Evolutionary conservation across 2,888 invertebrate species (phyloP).

Genomic region (Eristalinus sepulchralis): DNA sequence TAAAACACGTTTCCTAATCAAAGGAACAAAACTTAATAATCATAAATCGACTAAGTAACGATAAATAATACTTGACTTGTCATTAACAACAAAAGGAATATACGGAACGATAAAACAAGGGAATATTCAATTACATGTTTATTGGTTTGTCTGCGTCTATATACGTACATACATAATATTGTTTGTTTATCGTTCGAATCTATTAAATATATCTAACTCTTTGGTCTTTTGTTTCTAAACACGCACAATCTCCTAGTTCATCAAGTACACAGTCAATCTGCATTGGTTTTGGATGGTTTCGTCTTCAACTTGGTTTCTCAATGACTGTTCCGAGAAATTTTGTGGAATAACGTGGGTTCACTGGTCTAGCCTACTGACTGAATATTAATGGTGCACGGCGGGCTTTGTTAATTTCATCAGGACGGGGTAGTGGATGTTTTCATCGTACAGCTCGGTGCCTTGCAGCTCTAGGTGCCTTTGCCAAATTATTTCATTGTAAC

Average conservation of each 20-base stretch:
- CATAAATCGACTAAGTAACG: slow-evolving; percentile 48
- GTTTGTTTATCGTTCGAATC: slow-evolving; percentile 50
- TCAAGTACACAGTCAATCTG: slow-evolving; percentile 58
- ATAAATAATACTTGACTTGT: slow-evolving; percentile 67
- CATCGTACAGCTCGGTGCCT: slow-evolving; percentile 84
- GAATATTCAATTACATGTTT: slow-evolving; percentile 16
- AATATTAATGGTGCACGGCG: slow-evolving; percentile 53
- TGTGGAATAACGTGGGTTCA: slow-evolving; percentile 48
- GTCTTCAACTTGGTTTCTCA: slow-evolving; percentile 18
- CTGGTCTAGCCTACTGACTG: slow-evolving; percentile 36
- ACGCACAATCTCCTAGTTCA: slow-evolving; percentile 56
- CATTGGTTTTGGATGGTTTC: slow-evolving; percentile 16
- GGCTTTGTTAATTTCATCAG: slow-evolving; percentile 83
- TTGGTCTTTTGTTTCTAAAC: slow-evolving; percentile 68
- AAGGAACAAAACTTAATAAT: slow-evolving; percentile 25
- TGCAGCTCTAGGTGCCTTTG: slow-evolving; percentile 85
- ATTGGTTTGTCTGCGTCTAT: slow-evolving; percentile 18
- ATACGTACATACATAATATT: slow-evolving; percentile 16
- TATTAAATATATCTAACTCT: slow-evolving; percentile 66
- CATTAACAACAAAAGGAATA: slow-evolving; percentile 61
- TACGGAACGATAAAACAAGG: slow-evolving; percentile 62
- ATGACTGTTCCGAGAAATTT: slow-evolving; percentile 26
- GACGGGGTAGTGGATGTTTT: slow-evolving; percentile 88
- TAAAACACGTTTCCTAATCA: slow-evolving; percentile 8
- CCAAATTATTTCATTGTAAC: slow-evolving; percentile 86